These are phyloP conservation scores for Polymixis flavicincta DNA, from an alignment of 2,888 invertebrate species.

Conservation along the genomic window DNA sequence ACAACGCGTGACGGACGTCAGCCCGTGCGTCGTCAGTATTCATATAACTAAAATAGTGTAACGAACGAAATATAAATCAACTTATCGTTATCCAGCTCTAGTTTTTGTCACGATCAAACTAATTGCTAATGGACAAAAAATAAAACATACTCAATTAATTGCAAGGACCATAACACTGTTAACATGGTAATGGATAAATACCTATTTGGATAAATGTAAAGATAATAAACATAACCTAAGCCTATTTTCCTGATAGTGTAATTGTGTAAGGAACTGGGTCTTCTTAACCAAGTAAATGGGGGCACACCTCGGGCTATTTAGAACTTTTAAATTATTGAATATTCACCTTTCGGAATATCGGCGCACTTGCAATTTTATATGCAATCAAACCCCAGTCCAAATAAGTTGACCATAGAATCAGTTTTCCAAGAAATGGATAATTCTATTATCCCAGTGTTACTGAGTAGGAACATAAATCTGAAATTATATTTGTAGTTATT, in stretches of 20 bases:
- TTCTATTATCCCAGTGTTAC: slow-evolving; percentile 25
- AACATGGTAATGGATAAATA: too few species aligned
- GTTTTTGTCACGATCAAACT: slow-evolving; percentile 56
- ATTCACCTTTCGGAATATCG: too few species aligned
- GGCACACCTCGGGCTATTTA: background rate
- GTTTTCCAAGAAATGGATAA: slow-evolving; percentile 35
- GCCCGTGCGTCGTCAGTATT: background rate
- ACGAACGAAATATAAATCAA: slow-evolving; percentile 59
- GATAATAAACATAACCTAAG: background rate
- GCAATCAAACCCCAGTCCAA: background rate
- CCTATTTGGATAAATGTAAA: background rate
- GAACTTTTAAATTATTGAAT: background rate
- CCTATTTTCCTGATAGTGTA: background rate
- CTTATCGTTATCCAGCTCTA: slow-evolving; percentile 48
- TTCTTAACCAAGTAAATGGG: background rate
- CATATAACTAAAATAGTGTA: slow-evolving; percentile 35
- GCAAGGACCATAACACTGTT: too few species aligned
- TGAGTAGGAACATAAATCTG: slow-evolving; percentile 37
- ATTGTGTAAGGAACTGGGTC: background rate
- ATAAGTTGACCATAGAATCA: slow-evolving; percentile 6
- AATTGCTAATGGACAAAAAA: slow-evolving; percentile 56
- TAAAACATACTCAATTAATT: slow-evolving; percentile 26
- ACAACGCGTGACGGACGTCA: slow-evolving; percentile 52
- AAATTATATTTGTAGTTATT: slow-evolving; percentile 53
- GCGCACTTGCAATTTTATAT: slow-evolving; percentile 10